Conservation (phyloP, 2,113 vertebrate species). For the Lasiurus borealis region DNA sequence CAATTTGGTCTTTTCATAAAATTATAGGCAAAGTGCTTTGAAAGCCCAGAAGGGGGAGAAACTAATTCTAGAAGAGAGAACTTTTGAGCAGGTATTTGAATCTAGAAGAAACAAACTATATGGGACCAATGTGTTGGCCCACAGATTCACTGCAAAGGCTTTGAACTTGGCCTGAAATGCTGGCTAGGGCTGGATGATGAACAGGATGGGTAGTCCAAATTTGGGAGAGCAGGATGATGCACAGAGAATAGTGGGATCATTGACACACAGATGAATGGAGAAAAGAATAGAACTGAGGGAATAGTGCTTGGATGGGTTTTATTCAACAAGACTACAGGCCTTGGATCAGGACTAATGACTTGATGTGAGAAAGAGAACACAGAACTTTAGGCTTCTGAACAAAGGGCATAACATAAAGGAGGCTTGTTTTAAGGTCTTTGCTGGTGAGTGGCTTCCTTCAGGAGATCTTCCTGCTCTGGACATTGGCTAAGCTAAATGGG, state of each 20-base stretch:
- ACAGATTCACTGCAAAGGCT: neutral
- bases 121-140: neutral
- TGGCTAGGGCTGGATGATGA: neutral
- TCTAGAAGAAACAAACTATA: neutral
- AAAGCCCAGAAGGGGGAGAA: neutral
- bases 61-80: neutral
- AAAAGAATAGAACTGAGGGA: neutral
- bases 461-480: neutral
- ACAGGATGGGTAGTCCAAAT: too few species aligned
- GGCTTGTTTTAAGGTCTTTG: neutral
- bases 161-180: neutral
- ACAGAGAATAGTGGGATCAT: neutral
- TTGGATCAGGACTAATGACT: neutral
- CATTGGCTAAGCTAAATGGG: neutral
- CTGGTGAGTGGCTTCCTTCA: constrained; percentile 15
- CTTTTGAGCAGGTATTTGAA: constrained; percentile 12
- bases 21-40: constrained; percentile 25
- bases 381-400: neutral
- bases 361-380: neutral
- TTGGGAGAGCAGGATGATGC: neutral
- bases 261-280: neutral
- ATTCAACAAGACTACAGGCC: neutral
- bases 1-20: neutral
- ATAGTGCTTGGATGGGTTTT: neutral
- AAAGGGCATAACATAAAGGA: neutral